phyloP scores from a whole-genome alignment of 2,797 vertebrate species.

The Syncerus caffer region DNA sequence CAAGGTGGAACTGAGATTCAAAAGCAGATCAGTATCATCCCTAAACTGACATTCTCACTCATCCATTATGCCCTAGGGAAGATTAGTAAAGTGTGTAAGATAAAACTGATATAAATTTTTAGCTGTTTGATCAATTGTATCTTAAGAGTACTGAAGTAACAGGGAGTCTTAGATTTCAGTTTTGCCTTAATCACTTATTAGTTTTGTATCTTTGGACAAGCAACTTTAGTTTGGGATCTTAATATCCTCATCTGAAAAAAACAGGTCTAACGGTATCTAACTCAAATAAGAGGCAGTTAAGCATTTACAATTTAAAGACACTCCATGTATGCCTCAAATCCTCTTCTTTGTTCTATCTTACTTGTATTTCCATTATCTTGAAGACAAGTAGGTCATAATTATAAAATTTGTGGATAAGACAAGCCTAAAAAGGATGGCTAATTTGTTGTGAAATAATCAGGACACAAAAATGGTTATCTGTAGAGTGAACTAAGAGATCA shows the following conservation, averaged over 20 bases:
- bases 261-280: not conserved
- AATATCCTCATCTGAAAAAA: not conserved
- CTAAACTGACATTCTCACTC: not conserved
- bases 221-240: not conserved
- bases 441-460: not conserved
- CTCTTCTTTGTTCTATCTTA: slow-evolving; percentile 8
- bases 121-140: not conserved
- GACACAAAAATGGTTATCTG: not conserved
- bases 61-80: not conserved
- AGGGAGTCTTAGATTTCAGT: not conserved
- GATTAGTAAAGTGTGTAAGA: not conserved
- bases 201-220: not conserved
- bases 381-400: not conserved
- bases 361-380: slow-evolving; percentile 20
- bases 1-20: not conserved
- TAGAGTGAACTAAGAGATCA: not conserved
- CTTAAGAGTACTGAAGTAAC: not conserved
- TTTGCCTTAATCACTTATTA: not conserved
- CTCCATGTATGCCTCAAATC: not conserved
- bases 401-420: not conserved
- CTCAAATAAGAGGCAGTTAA: not conserved
- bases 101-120: not conserved
- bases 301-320: not conserved
- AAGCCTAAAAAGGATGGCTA: not conserved
- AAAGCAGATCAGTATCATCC: not conserved